Percentiles rank a stretch among this genome's conserved stretches.
phyloP scores from a whole-genome alignment of 2,797 vertebrate genomes.

The Rhinella marina region DNA sequence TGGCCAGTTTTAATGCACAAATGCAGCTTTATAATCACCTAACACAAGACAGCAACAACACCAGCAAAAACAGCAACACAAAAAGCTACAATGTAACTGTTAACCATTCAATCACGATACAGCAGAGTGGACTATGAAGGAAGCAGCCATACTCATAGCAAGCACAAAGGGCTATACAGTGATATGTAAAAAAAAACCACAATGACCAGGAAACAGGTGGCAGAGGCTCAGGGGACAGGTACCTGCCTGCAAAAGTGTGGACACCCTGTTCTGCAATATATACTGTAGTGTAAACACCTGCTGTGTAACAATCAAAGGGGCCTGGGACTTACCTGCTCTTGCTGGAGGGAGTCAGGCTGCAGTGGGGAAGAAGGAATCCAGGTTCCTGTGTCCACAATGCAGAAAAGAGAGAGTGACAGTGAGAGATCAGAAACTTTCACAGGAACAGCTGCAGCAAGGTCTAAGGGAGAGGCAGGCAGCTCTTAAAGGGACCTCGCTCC shows the following conservation, averaged over 20 bases:
- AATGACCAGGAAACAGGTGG: slow-evolving; percentile 20
- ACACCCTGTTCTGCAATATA: background rate
- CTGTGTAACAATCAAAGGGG: background rate
- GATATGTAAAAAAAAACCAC: background rate
- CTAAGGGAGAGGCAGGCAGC: slow-evolving; percentile 37
- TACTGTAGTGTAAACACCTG: slow-evolving; percentile 12
- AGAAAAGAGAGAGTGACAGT: slow-evolving; percentile 25
- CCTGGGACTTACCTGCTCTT: slow-evolving; percentile 19
- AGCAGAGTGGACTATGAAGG: background rate
- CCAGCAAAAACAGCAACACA: no score
- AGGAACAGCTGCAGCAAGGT: slow-evolving; percentile 41
- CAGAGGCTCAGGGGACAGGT: background rate
- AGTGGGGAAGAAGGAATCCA: slow-evolving; percentile 1
- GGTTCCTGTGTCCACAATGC: slow-evolving; percentile 31
- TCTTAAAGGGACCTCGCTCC: slow-evolving; percentile 48
- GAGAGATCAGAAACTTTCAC: slow-evolving; percentile 50
- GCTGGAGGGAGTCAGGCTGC: background rate
- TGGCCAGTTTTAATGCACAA: background rate
- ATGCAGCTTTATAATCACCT: background rate
- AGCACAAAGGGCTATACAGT: background rate
- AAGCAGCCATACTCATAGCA: no score
- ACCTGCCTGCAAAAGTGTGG: background rate
- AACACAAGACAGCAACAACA: background rate
- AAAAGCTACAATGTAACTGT: background rate
- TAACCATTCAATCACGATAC: background rate